Conservation (phyloP, 2,113 vertebrate species). For the Phylloscopus trochiloides region DNA sequence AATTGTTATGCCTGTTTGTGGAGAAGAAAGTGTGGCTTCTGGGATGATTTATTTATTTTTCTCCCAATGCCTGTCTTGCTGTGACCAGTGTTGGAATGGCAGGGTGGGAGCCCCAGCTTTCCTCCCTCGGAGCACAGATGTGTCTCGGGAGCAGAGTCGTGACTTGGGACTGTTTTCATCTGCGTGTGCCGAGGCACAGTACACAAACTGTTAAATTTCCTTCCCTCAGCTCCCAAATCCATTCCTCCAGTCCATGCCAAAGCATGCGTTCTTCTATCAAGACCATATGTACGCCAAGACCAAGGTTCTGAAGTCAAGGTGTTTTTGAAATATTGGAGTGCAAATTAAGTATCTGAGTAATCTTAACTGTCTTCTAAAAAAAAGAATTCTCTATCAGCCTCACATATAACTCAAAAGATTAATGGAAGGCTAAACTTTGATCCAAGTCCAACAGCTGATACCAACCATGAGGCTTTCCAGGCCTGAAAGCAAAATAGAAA, state of each 20-base stretch:
- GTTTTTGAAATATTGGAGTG: constrained; percentile 46
- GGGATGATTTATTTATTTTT: not conserved
- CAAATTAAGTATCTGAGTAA: constrained; percentile 46
- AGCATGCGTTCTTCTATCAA: constrained; percentile 37
- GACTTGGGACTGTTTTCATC: not conserved
- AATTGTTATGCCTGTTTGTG: not conserved
- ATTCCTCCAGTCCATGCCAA: not conserved
- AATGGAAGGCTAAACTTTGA: constrained; percentile 61
- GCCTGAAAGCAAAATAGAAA: not conserved
- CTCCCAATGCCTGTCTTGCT: not conserved
- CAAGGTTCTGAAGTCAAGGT: constrained; percentile 55
- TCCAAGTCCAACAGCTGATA: constrained; percentile 54
- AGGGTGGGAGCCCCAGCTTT: not conserved
- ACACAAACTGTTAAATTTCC: constrained; percentile 44
- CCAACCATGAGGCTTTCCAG: constrained; percentile 46
- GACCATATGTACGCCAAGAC: constrained; percentile 48
- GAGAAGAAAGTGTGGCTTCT: not conserved
- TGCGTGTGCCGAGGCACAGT: not conserved
- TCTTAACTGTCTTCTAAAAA: constrained; percentile 27
- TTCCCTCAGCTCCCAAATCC: not conserved
- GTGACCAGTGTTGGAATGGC: accelerated
- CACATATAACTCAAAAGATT: constrained; percentile 35
- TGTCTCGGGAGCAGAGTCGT: accelerated
- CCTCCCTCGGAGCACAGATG: accelerated
- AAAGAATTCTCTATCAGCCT: not conserved